Conservation (phyloP, 1,140 invertebrate genomes). For the Tetramorium alpestre region DNA sequence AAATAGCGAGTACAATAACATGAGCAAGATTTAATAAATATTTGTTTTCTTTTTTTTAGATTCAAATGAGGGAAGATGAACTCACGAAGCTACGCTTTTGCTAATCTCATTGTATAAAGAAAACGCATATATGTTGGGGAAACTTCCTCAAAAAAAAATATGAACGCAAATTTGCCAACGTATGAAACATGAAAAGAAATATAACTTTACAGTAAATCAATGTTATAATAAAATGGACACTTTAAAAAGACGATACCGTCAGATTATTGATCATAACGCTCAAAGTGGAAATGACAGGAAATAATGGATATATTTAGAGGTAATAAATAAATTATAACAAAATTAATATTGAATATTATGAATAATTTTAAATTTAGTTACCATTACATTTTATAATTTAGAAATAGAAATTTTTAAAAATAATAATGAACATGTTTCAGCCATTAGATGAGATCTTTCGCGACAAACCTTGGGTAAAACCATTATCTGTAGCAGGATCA, state of each 20-base stretch:
- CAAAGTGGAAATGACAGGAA: slow-evolving; percentile 18
- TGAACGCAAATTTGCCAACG: not conserved
- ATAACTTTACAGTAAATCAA: slow-evolving; percentile 5
- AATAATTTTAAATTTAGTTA: not conserved
- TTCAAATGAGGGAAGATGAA: not conserved
- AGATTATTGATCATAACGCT: slow-evolving; percentile 5
- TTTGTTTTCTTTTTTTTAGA: not conserved
- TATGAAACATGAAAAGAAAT: not conserved
- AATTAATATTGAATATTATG: not conserved
- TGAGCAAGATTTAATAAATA: not conserved
- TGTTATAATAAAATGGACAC: slow-evolving; percentile 14
- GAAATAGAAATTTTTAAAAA: too few species aligned
- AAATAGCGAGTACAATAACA: not conserved
- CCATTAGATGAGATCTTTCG: slow-evolving; percentile 7
- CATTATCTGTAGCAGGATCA: slow-evolving; percentile 15
- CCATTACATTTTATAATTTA: too few species aligned
- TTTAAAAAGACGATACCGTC: slow-evolving; percentile 7
- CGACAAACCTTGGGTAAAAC: slow-evolving; percentile 24
- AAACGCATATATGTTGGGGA: not conserved
- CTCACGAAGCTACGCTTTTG: not conserved
- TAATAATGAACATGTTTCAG: not conserved
- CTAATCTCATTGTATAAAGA: not conserved
- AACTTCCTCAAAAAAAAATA: not conserved
- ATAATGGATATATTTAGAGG: slow-evolving; percentile 29
- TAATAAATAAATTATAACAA: slow-evolving; percentile 12